Percentiles rank a stretch among this genome's conserved stretches.
phyloP scores from a whole-genome alignment of 2,797 vertebrate genomes.

The Epinephelus coioides region DNA sequence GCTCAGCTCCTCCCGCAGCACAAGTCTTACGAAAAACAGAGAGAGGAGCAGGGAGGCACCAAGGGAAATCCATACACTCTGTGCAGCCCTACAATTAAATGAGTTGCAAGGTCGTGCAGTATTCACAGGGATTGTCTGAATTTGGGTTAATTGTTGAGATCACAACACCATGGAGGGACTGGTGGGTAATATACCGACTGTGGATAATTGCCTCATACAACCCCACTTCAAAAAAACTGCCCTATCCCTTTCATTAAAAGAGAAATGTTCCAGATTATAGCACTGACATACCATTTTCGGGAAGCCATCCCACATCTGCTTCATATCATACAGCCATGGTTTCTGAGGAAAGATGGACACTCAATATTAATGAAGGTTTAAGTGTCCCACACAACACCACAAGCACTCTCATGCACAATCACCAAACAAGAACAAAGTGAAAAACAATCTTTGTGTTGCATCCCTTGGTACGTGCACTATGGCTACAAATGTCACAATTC shows the following conservation, averaged over 20 bases:
- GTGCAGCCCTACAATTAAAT: no score
- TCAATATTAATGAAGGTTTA: slow-evolving; percentile 26
- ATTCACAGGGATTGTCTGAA: no score
- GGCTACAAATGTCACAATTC: background rate
- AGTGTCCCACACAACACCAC: background rate
- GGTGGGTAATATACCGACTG: no score
- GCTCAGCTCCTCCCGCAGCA: no score
- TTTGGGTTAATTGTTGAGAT: no score
- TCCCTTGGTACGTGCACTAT: background rate
- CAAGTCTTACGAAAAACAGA: no score
- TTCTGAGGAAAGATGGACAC: slow-evolving; percentile 84
- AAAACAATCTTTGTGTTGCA: background rate
- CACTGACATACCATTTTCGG: slow-evolving; percentile 90
- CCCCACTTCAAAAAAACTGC: no score
- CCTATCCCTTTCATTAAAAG: background rate
- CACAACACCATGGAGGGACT: no score
- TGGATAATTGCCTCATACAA: no score
- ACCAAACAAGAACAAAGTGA: slow-evolving; percentile 1
- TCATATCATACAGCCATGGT: slow-evolving; percentile 93
- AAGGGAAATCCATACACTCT: no score
- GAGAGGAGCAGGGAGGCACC: no score
- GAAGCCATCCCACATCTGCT: slow-evolving; percentile 92
- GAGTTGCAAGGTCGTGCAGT: no score
- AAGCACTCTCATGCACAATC: slow-evolving; percentile 15
- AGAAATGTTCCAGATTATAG: background rate